Conservation (phyloP, 1,140 invertebrate species). For the Drosophila pachea region DNA sequence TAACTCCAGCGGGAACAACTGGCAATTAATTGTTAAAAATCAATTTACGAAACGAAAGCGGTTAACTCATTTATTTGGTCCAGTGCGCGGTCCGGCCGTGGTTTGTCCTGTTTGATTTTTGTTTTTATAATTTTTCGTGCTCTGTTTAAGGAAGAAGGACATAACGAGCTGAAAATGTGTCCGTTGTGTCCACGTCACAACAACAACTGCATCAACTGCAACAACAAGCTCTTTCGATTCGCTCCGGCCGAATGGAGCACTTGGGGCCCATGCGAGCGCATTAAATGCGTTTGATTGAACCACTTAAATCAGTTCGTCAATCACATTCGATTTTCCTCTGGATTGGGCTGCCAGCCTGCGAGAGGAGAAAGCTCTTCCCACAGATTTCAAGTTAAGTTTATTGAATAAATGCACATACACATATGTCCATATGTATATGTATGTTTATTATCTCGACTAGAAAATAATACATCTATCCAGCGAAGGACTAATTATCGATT, state of each 20-base stretch:
- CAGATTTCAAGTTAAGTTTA: too few species aligned
- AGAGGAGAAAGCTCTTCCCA: too few species aligned
- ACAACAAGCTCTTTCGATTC: conserved; percentile 12
- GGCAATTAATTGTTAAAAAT: conserved; percentile 63
- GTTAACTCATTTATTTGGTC: conserved; percentile 51
- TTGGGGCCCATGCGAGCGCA: not conserved
- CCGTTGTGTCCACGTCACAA: conserved; percentile 25
- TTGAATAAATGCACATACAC: too few species aligned
- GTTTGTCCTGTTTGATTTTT: conserved; percentile 10
- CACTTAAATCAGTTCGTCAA: not conserved
- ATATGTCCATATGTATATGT: too few species aligned
- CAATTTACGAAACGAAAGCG: conserved; percentile 45
- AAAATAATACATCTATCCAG: too few species aligned
- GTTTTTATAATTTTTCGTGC: conserved; percentile 19
- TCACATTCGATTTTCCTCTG: not conserved
- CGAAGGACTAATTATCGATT: too few species aligned
- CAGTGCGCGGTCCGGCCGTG: conserved; percentile 23
- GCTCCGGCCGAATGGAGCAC: conserved; percentile 4
- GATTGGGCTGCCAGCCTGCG: too few species aligned
- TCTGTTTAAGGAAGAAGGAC: conserved; percentile 30
- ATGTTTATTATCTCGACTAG: too few species aligned
- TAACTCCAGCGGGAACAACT: conserved; percentile 23
- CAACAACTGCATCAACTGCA: too few species aligned
- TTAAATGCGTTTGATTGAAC: not conserved
- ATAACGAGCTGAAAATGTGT: conserved; percentile 45